A percentile compares a stretch with the other conserved stretches of the same genome.
Conservation (phyloP, 30 jellyfish, hydroid and myxozoan genomes). For the Hydra vulgaris region DNA sequence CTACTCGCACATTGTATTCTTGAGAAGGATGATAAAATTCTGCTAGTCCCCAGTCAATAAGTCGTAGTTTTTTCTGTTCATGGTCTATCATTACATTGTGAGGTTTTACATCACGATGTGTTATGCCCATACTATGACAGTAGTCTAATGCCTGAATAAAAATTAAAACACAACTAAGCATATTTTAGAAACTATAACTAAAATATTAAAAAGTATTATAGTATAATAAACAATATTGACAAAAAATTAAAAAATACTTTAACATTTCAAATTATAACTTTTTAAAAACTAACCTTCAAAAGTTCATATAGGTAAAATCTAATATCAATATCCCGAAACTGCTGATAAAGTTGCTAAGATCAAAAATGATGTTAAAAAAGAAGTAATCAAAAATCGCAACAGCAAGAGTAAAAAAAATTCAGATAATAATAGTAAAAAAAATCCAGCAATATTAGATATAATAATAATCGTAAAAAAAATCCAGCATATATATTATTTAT, state of each 20-base stretch:
- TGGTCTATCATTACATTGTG: constrained; percentile 97
- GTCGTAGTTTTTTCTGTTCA: constrained; percentile 74
- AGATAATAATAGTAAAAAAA: no score
- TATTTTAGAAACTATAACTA: no score
- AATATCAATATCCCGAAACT: constrained; percentile 64
- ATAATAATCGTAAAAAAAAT: no score
- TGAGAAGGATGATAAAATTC: constrained; percentile 91
- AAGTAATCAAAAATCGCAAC: no score
- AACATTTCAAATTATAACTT: no score
- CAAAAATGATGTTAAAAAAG: not conserved
- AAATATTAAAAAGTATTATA: constrained; percentile 5
- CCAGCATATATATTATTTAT: no score
- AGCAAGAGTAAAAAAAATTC: no score
- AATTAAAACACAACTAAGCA: no score
- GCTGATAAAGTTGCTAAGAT: constrained; percentile 69
- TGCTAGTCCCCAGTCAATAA: constrained; percentile 99
- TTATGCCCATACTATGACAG: constrained; percentile 97
- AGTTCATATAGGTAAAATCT: constrained; percentile 82
- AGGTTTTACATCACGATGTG: constrained; percentile 99
- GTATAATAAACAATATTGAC: not conserved
- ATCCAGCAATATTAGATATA: no score
- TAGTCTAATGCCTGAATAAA: constrained; percentile 73
- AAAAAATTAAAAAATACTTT: no score
- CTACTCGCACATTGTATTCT: constrained; percentile 96
- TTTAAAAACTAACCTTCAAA: no score